These are phyloP conservation scores for Molossus alvarezi DNA, from an alignment of 2,797 vertebrate species.

Conservation along the genomic window DNA sequence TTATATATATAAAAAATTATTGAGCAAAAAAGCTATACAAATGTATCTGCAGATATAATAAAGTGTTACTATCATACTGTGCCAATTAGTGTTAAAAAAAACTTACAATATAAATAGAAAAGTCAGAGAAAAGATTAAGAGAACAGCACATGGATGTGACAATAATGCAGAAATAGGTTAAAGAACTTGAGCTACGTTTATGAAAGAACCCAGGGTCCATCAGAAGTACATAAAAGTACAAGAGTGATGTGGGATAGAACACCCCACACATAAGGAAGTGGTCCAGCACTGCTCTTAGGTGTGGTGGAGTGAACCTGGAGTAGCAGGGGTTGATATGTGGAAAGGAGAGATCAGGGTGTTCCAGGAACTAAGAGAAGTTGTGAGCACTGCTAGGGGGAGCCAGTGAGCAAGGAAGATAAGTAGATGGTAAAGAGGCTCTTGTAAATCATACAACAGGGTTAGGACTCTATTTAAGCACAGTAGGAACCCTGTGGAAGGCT, in stretches of 20 bases:
- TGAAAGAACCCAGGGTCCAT: neutral
- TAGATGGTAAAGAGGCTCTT: neutral
- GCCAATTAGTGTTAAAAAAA: neutral
- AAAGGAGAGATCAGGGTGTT: neutral
- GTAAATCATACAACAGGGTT: neutral
- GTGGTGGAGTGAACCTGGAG: neutral
- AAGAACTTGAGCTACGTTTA: neutral
- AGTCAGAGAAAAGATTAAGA: neutral
- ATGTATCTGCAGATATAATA: neutral
- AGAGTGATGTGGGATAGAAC: too few relatives aligned
- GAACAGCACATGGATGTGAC: neutral
- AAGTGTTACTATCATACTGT: neutral
- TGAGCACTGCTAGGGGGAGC: neutral
- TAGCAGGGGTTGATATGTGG: accelerated
- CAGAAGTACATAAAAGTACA: accelerated
- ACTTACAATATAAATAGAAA: neutral
- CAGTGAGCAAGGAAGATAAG: neutral
- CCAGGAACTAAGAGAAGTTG: neutral
- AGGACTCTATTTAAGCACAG: neutral
- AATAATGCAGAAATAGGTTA: neutral
- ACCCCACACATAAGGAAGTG: neutral
- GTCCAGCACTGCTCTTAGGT: accelerated
- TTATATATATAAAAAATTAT: too few relatives aligned
- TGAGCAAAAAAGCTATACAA: neutral
- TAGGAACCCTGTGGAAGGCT: neutral